Evolutionary conservation across 2,113 vertebrate genomes (phyloP), one percentile per base, ranked within the genome.

Genomic region (Istiophorus platypterus): DNA sequence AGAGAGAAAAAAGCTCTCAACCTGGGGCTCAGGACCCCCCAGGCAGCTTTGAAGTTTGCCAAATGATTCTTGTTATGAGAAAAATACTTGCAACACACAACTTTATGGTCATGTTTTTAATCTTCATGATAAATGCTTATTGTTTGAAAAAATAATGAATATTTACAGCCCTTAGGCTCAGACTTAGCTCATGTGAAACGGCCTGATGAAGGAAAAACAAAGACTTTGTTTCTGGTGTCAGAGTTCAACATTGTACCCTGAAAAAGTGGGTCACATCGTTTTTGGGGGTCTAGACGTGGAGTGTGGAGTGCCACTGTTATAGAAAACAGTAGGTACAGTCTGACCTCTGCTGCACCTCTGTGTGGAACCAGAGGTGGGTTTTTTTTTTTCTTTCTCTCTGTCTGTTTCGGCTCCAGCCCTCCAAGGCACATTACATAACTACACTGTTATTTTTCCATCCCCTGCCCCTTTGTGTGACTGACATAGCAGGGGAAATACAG

Each of bases 351-450:
- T 77, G 83, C 63, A 67, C 82, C 76, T 77, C 72, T 73, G 58
- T 27, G n/a, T 87, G 80, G 77, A 91, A 62, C 63, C 72, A 80
- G n/a, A 39, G 54, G 26, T 54, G 67, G 37, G n/a, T 27, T 64
- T 74, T 27, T 27, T 61, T 75, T 81, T 74, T 73, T 29, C 41
- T 78, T 24, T 39, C 67, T 56, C 66, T 37, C 29, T 71, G 72
- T 80, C 79, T 83, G 66, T 75, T 78, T 86, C 63, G 66, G 63
- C 70, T 79, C 74, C 85, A 82, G 63, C 49, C 66, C 82, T 89
- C 64, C 24, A 0, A 61, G 76, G 79, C 75, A 88, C 76, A 85
- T 92, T 90, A 89, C 84, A 90, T 90, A 92, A 91, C 85, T 52
- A 34, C 39, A 31, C 37, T 77, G 88, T 82, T 82, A 85, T 90